Conservation (phyloP, 2,797 vertebrate genomes). For the Loriculus beryllinus region DNA sequence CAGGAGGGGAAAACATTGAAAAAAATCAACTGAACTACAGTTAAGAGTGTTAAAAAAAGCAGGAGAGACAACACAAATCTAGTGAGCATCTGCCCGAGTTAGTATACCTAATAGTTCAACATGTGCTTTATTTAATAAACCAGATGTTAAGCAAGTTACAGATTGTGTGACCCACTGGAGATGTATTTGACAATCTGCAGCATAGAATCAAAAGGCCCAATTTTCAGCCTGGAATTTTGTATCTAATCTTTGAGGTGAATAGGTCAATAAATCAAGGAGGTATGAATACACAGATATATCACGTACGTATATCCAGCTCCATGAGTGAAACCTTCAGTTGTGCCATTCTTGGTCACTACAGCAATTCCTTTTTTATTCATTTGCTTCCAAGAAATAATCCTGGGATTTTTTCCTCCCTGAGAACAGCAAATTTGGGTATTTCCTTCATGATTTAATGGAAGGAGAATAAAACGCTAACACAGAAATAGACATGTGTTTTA, state of each 20-base stretch:
- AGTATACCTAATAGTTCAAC: not conserved
- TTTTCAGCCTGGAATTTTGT: not conserved
- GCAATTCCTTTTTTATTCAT: not conserved
- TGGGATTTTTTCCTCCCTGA: not conserved
- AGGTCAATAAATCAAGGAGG: not conserved
- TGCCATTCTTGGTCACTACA: not conserved
- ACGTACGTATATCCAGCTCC: not conserved
- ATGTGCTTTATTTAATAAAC: not conserved
- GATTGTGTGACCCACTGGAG: not conserved
- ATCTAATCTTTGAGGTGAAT: not conserved
- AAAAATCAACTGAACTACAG: not conserved
- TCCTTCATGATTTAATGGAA: not conserved
- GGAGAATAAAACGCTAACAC: constrained; percentile 5
- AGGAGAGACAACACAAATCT: not conserved
- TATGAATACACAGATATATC: not conserved
- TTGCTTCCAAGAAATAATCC: not conserved
- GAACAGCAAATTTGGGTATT: not conserved
- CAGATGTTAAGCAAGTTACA: not conserved
- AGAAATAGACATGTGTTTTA: constrained; percentile 16
- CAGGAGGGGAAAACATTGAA: not conserved
- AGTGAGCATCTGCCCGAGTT: not conserved
- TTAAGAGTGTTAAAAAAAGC: not conserved
- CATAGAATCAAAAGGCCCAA: not conserved
- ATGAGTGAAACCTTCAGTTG: not conserved
- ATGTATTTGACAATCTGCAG: not conserved